phyloP scores from a whole-genome alignment of 2,888 invertebrate genomes.

The Melanostoma mellinum region DNA sequence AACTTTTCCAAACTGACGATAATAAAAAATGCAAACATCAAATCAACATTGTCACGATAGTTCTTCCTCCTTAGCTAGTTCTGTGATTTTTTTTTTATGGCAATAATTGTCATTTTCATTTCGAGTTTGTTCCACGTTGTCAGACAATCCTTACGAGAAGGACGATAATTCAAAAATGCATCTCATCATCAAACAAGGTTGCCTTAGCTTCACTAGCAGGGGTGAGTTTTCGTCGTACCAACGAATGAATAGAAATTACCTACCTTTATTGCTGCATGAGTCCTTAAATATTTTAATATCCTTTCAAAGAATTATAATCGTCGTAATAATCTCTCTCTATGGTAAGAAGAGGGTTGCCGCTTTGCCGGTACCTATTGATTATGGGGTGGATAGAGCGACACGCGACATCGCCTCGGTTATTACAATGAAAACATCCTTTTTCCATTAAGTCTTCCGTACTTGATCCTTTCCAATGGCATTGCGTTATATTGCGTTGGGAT shows the following conservation, averaged over 20 bases:
- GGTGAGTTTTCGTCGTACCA: neutral
- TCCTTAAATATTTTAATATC: slow-evolving; percentile 65
- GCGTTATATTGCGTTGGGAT: slow-evolving; percentile 17
- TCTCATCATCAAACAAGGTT: slow-evolving; percentile 18
- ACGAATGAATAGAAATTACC: slow-evolving; percentile 59
- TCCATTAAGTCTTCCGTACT: slow-evolving; percentile 49
- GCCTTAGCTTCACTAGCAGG: slow-evolving; percentile 7
- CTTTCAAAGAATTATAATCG: slow-evolving; percentile 37
- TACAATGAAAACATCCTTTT: slow-evolving; percentile 65
- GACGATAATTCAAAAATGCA: slow-evolving; percentile 14
- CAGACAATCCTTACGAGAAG: slow-evolving; percentile 15
- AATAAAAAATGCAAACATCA: slow-evolving; percentile 41
- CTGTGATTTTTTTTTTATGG: neutral
- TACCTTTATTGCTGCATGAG: slow-evolving; percentile 41
- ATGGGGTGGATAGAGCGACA: slow-evolving; percentile 38
- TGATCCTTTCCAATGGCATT: slow-evolving; percentile 34
- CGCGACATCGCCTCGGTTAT: slow-evolving; percentile 53
- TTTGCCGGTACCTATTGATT: neutral
- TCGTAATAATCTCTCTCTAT: slow-evolving; percentile 17
- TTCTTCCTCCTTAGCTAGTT: slow-evolving; percentile 19
- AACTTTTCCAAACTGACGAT: slow-evolving; percentile 30
- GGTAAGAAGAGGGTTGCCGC: slow-evolving; percentile 5
- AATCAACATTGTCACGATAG: slow-evolving; percentile 53
- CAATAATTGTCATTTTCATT: slow-evolving; percentile 48
- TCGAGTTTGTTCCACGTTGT: slow-evolving; percentile 23